phyloP scores from a whole-genome alignment of 2,888 invertebrate species.

The Hirtodrosophila alboralis region DNA sequence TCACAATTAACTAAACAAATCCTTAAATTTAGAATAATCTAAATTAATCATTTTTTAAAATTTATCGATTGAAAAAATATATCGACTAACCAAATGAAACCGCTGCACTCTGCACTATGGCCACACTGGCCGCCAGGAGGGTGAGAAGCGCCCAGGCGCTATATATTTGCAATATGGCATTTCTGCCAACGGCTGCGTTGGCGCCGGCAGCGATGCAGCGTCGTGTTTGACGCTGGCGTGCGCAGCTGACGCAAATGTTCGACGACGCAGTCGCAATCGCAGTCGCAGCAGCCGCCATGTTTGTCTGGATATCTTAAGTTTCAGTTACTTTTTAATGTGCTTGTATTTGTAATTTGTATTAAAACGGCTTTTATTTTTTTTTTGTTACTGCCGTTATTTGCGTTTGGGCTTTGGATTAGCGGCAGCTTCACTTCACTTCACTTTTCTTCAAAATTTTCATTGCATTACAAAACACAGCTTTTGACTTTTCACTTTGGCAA shows the following conservation, averaged over 20 bases:
- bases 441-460: slow-evolving; percentile 52
- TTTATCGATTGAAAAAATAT: background rate
- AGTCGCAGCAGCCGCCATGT: slow-evolving; percentile 59
- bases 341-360: slow-evolving; percentile 22
- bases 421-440: slow-evolving; percentile 49
- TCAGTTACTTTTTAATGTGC: slow-evolving; percentile 33
- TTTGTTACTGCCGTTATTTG: slow-evolving; percentile 48
- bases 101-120: slow-evolving; percentile 80
- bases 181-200: slow-evolving; percentile 28
- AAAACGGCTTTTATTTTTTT: slow-evolving; percentile 68
- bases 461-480: slow-evolving; percentile 45
- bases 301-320: slow-evolving; percentile 51
- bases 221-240: slow-evolving; percentile 50
- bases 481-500: slow-evolving; percentile 44
- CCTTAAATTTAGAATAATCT: too few relatives aligned
- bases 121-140: slow-evolving; percentile 71
- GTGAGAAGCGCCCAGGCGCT: slow-evolving; percentile 73
- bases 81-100: slow-evolving; percentile 82
- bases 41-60: too few relatives aligned
- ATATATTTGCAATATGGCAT: slow-evolving; percentile 70
- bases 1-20: too few relatives aligned
- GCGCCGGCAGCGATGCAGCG: slow-evolving; percentile 49
- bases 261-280: slow-evolving; percentile 19
- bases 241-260: slow-evolving; percentile 57
- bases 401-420: slow-evolving; percentile 29